Conservation (phyloP, 2,888 invertebrate species). For the Aporophyla nigra region DNA sequence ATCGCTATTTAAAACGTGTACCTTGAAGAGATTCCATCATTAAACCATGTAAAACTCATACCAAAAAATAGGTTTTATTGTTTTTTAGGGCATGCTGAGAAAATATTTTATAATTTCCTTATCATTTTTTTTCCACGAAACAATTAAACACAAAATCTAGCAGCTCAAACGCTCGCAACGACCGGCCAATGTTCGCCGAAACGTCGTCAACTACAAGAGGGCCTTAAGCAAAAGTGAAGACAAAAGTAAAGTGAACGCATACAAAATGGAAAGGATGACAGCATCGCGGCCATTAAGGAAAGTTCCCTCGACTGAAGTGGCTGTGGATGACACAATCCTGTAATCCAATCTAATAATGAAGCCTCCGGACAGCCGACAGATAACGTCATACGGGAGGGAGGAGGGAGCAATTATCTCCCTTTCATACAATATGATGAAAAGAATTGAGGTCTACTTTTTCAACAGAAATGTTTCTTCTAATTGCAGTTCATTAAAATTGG, state of each 20-base stretch:
- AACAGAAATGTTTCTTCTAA: not conserved
- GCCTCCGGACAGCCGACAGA: constrained; percentile 21
- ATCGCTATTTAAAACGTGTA: too few relatives aligned
- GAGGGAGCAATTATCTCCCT: not conserved
- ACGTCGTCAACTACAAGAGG: too few relatives aligned
- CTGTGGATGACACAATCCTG: constrained; percentile 56
- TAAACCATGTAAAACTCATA: too few relatives aligned
- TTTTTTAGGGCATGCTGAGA: too few relatives aligned
- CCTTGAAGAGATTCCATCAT: too few relatives aligned
- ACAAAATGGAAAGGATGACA: not conserved
- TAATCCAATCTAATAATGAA: constrained; percentile 61
- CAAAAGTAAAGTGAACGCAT: not conserved
- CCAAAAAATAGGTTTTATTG: too few relatives aligned
- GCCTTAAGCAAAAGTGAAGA: not conserved
- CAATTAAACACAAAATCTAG: too few relatives aligned
- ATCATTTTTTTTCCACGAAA: too few relatives aligned
- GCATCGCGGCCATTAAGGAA: constrained; percentile 34
- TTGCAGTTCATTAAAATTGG: not conserved
- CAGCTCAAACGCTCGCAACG: too few relatives aligned
- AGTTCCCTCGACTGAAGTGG: constrained; percentile 29
- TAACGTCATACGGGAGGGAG: constrained; percentile 31
- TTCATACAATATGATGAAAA: constrained; percentile 19
- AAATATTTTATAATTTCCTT: too few relatives aligned
- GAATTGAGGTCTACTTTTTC: not conserved
- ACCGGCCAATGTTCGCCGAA: too few relatives aligned